Evolutionary conservation across 2,888 invertebrate species (phyloP).

Genomic region (Papilio demoleus): DNA sequence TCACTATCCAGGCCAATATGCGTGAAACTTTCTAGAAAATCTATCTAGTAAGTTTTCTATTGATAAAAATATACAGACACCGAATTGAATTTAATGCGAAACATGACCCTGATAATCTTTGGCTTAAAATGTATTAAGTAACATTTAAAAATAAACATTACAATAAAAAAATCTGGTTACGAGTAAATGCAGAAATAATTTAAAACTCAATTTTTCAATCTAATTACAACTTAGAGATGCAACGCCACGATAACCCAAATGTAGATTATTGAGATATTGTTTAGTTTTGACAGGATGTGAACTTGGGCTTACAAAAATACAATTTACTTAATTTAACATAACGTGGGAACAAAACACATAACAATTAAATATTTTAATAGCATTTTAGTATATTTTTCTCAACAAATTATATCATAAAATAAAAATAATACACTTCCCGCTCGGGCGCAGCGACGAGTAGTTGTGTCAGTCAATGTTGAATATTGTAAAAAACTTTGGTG

Average conservation of each 20-base stretch:
- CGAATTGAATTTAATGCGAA: no score
- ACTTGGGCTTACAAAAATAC: constrained; percentile 44
- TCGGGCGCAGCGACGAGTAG: no score
- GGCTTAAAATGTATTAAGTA: background rate
- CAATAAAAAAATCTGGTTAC: background rate
- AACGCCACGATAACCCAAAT: constrained; percentile 52
- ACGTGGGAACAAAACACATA: constrained; percentile 44
- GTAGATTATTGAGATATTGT: constrained; percentile 48
- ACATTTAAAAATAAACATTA: background rate
- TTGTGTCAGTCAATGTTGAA: no score
- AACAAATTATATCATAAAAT: no score
- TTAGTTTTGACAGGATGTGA: constrained; percentile 52
- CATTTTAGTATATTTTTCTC: background rate
- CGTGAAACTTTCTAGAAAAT: constrained; percentile 27
- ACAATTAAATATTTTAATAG: background rate
- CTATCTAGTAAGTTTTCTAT: background rate
- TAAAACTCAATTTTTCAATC: constrained; percentile 48
- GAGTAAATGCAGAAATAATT: constrained; percentile 13
- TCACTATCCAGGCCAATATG: constrained; percentile 8
- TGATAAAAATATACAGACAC: no score
- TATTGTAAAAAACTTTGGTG: no score
- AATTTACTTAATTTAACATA: constrained; percentile 36
- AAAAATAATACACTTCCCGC: no score
- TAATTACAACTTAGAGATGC: constrained; percentile 48
- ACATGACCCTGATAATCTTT: background rate